Base-by-base conservation (phyloP, 2,888 invertebrate genomes). In the Agriotes lineatus region DNA sequence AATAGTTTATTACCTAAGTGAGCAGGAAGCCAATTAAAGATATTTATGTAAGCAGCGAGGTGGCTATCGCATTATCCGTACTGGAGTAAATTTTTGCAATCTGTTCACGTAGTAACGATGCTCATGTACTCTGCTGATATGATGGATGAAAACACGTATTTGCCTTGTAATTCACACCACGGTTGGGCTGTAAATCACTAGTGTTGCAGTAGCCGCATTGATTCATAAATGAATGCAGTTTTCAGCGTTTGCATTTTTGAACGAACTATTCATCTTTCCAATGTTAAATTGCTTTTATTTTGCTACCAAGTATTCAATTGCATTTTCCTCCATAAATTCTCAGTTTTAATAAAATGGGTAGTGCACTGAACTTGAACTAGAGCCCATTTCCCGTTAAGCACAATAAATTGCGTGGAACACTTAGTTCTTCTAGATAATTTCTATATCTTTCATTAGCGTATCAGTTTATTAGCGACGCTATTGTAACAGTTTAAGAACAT, bases 191-290 rank as follows among this genome's bases (percentile, higher is more conserved):
- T 60, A 60, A 60, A 60, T 60, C 45, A 33, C 48, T 33, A 22
- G 44, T 20, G 10, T 19, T 60, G 48, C 59, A 60, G 59, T 33
- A 60, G 59, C 45, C 45, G 59, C 59, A 60, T 60, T 45, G 59
- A 60, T 60, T 60, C 59, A 33, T 12, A 60, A 60, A 60, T 60
- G 14, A 60, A 60, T 60, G 59, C 45, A 60, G 48, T 45, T 45
- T 58, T 60, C 59, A 16, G 44, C 59, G 44, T 30, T 35, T 35
- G 19, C n/a, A 14, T 48, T 60, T 60, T 48, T 48, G 7, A 33
- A 12, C 33, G 5, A 20, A 19, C 35, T 20, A 60, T 48, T 48
- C 48, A 19, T 48, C 59, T 60, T 35, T 9, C 4, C 1, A 58
- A 14, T 42, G 14, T 39, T 39, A 10, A 42, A 22, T 42, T 58